Conservation (phyloP, 2,888 invertebrate genomes). For the Cactoblastis cactorum region DNA sequence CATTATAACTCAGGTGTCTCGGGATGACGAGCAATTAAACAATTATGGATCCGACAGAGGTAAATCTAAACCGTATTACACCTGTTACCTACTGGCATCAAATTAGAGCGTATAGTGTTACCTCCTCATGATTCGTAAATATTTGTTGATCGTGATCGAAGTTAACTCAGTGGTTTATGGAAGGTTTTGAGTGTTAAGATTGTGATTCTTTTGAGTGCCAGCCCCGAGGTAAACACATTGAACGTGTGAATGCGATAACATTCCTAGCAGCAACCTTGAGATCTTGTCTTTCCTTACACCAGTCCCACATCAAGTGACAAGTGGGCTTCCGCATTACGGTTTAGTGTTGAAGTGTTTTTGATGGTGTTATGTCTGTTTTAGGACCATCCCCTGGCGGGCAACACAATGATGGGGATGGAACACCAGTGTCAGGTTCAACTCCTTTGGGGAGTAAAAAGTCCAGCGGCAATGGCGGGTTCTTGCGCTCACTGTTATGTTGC, state of each 20-base stretch:
- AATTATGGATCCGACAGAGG: slow-evolving; percentile 96
- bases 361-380: slow-evolving; percentile 56
- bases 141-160: slow-evolving; percentile 53
- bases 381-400: slow-evolving; percentile 79
- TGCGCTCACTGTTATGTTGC: slow-evolving; percentile 93
- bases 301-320: slow-evolving; percentile 36
- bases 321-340: slow-evolving; percentile 33
- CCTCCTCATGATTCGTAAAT: slow-evolving; percentile 60
- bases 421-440: slow-evolving; percentile 73
- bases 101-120: slow-evolving; percentile 76
- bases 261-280: slow-evolving; percentile 67
- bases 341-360: slow-evolving; percentile 18
- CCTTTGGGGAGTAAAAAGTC: slow-evolving; percentile 69
- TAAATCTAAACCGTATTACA: slow-evolving; percentile 81
- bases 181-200: slow-evolving; percentile 33
- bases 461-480: slow-evolving; percentile 83
- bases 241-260: slow-evolving; percentile 68
- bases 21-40: slow-evolving; percentile 97
- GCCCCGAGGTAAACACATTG: slow-evolving; percentile 68
- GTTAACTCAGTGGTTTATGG: slow-evolving; percentile 38
- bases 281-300: slow-evolving; percentile 44
- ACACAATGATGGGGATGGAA: slow-evolving; percentile 74
- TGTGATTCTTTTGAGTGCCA: slow-evolving; percentile 44
- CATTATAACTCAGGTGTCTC: slow-evolving; percentile 98
- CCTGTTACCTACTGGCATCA: slow-evolving; percentile 76